Conservation (phyloP, 2,797 vertebrate genomes). For the Sebastes cheni region DNA sequence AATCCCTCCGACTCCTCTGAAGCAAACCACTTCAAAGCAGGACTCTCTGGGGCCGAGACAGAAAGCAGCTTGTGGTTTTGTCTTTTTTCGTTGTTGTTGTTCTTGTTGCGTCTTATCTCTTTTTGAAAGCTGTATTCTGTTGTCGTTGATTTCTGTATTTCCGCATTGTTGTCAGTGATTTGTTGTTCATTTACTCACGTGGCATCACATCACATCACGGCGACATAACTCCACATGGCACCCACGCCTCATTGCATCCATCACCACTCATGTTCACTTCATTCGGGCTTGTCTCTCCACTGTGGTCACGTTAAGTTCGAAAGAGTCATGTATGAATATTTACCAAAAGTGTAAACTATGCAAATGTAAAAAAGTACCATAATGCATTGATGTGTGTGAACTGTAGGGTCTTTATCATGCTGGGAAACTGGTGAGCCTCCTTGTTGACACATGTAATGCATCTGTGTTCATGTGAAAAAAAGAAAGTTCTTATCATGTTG, state of each 20-base stretch:
- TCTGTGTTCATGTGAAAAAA: conserved; percentile 78
- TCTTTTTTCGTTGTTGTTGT: conserved; percentile 35
- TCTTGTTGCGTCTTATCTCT: conserved; percentile 56
- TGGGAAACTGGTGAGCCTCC: conserved; percentile 65
- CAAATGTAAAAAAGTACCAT: conserved; percentile 59
- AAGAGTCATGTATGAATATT: conserved; percentile 60
- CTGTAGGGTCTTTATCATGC: conserved; percentile 61
- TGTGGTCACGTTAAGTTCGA: conserved; percentile 70
- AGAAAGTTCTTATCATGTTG: conserved; percentile 71
- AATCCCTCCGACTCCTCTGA: conserved; percentile 33
- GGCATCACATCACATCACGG: conserved; percentile 56
- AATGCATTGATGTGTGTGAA: conserved; percentile 67
- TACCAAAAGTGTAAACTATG: conserved; percentile 53
- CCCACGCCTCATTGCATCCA: conserved; percentile 66
- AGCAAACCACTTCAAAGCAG: conserved; percentile 81
- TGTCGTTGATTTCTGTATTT: conserved; percentile 73
- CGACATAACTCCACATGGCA: conserved; percentile 54
- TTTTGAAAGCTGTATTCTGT: conserved; percentile 70
- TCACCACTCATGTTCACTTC: conserved; percentile 65
- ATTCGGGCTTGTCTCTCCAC: conserved; percentile 73
- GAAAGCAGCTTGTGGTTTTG: conserved; percentile 75
- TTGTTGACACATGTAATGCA: conserved; percentile 78
- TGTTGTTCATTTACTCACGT: conserved; percentile 65
- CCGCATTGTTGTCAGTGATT: conserved; percentile 77
- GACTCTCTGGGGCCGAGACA: conserved; percentile 63